Evolutionary conservation across 30 jellyfish, hydroid and myxozoan species (phyloP).

Genomic region (Cassiopea xamachana): DNA sequence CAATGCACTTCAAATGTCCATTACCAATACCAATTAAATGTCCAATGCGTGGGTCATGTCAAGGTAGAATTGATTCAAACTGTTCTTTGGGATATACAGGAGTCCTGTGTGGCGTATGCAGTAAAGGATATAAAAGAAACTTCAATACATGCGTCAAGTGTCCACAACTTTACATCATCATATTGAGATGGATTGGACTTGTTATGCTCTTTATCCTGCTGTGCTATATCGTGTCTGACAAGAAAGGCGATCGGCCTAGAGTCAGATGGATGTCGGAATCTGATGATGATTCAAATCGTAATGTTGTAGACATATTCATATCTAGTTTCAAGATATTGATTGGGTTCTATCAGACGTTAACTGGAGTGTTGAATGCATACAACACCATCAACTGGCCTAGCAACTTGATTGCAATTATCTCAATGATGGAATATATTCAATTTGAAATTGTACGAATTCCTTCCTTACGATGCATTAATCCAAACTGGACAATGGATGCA

Average conservation of each 20-base stretch:
- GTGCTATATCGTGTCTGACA: slow-evolving; percentile 32
- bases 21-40: slow-evolving; percentile 48
- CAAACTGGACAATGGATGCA: slow-evolving; percentile 28
- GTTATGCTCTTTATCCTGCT: slow-evolving; percentile 11
- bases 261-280: not conserved
- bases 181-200: slow-evolving; percentile 13
- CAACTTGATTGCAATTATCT: not conserved
- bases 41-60: slow-evolving; percentile 44
- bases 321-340: slow-evolving; percentile 42
- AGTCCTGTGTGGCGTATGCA: slow-evolving; percentile 58
- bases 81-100: slow-evolving; percentile 51
- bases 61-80: slow-evolving; percentile 40
- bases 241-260: not conserved
- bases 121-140: not conserved
- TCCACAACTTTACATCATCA: slow-evolving; percentile 8
- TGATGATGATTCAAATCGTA: not conserved
- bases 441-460: slow-evolving; percentile 31
- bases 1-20: slow-evolving; percentile 1
- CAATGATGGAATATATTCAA: slow-evolving; percentile 5
- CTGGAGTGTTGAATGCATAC: not conserved
- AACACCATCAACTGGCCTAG: slow-evolving; percentile 32
- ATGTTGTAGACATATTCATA: slow-evolving; percentile 47
- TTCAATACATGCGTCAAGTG: slow-evolving; percentile 39
- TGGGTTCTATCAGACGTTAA: slow-evolving; percentile 47
- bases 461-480: slow-evolving; percentile 36